Evolutionary conservation across 1,140 invertebrate species (phyloP), one percentile per base, ranked within the genome.

Genomic region (Homalodisca vitripennis): DNA sequence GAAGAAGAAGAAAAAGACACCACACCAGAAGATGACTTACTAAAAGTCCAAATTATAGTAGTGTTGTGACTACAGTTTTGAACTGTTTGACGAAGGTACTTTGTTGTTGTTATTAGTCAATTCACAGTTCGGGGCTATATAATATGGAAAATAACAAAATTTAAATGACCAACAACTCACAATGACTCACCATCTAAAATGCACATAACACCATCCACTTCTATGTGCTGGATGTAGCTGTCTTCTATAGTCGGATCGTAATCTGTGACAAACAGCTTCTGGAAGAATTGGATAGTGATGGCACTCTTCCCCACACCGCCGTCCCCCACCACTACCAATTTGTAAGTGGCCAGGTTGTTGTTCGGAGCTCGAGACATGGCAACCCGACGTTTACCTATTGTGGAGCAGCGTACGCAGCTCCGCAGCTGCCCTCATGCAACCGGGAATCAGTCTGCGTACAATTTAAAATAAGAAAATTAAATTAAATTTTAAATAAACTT

Each of bases 181-280:
- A 62, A 29, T 14, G 51, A 78, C 83, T 82, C 81, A 95, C 94
- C 94, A 85, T 97, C 94, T 55, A 97, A 80, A 71, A 96, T 89
- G 78, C 94, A 96, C 88, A 92, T 93, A 73, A 93, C 86, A 17
- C 93, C 93, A 80, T 97, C 95, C 20, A 97, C 90, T 79, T 96
- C 93, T 0, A 92, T 93, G 78, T 97, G 94, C 77, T 94, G 92
- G 71, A 93, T 90, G 78, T 95, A 95, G 73, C 90, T 92, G 76
- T 95, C 93, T 79, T 95, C 93, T 70, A 95, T 95, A 17, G 93
- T 95, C 0, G 93, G 93, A 80, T 95, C 93, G 77, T 95, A 95
- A 77, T 95, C 92, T 3, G 92, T 93, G 47, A 94, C 90, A 80
- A 94, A 94, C 69, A 93, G 80, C 79, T 93, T 92, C 79, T 92